phyloP scores from a whole-genome alignment of 2,113 vertebrate species.

The Phaetusa simplex region DNA sequence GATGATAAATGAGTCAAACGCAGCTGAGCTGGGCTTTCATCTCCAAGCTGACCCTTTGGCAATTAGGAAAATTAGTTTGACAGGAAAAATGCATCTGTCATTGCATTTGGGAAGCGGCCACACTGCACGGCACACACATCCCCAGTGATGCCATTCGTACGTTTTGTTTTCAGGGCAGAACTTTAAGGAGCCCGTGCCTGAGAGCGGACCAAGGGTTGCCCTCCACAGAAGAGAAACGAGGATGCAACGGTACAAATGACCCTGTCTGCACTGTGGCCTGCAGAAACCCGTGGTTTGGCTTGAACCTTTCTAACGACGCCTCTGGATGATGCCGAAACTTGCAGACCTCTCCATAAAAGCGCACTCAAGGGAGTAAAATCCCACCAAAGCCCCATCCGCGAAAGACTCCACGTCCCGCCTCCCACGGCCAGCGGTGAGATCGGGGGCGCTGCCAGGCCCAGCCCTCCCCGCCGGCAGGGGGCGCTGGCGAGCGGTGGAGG shows the following conservation, averaged over 20 bases:
- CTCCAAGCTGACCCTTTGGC: background rate
- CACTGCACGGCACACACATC: fast-evolving
- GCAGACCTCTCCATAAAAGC: fast-evolving
- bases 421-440: background rate
- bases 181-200: fast-evolving
- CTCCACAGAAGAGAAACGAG: fast-evolving
- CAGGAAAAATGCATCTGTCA: background rate
- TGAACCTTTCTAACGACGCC: fast-evolving
- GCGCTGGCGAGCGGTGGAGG: background rate
- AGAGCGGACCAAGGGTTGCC: background rate
- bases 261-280: fast-evolving
- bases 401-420: background rate
- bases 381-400: fast-evolving
- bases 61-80: background rate
- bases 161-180: background rate
- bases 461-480: background rate
- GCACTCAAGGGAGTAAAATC: fast-evolving
- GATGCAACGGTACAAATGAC: fast-evolving
- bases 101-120: fast-evolving
- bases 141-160: fast-evolving
- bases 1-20: fast-evolving
- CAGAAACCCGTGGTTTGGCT: fast-evolving
- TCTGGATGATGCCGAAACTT: fast-evolving
- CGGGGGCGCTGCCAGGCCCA: background rate
- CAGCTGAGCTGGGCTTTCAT: background rate